Conservation (phyloP, 2,888 invertebrate species). For the Sthenelais limicola region DNA sequence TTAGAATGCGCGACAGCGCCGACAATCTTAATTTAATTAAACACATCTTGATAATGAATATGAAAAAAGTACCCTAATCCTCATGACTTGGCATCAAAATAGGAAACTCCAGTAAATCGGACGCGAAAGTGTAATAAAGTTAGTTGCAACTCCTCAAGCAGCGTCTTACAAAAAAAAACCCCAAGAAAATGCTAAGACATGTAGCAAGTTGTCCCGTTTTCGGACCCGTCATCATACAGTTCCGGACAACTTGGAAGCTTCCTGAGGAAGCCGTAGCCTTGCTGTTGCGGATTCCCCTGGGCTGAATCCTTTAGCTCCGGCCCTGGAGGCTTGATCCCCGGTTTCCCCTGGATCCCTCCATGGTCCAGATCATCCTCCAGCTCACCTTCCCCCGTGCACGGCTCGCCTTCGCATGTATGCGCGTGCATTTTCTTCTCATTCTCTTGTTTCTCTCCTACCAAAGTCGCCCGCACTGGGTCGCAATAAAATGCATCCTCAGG, state of each 20-base stretch:
- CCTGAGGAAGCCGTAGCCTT: constrained; percentile 26
- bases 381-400: too few relatives aligned
- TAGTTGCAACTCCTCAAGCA: too few relatives aligned
- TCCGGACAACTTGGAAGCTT: constrained; percentile 48
- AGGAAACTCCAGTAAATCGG: too few relatives aligned
- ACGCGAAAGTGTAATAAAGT: too few relatives aligned
- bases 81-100: too few relatives aligned
- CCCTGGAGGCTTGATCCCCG: not conserved
- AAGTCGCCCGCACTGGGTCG: constrained; percentile 50
- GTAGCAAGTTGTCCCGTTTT: constrained; percentile 48
- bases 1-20: too few relatives aligned
- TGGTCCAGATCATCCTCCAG: not conserved
- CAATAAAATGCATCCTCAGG: constrained; percentile 54
- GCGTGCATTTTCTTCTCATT: not conserved
- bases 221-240: constrained; percentile 51
- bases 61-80: too few relatives aligned
- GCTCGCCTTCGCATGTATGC: not conserved
- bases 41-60: too few relatives aligned
- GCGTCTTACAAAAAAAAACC: too few relatives aligned
- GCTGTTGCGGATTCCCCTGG: not conserved
- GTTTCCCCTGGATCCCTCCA: not conserved
- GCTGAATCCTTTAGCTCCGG: not conserved
- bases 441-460: constrained; percentile 27
- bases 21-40: too few relatives aligned
- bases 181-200: constrained; percentile 40